Conservation (phyloP, 2,888 invertebrate species). For the Lasioglossum pauxillum region DNA sequence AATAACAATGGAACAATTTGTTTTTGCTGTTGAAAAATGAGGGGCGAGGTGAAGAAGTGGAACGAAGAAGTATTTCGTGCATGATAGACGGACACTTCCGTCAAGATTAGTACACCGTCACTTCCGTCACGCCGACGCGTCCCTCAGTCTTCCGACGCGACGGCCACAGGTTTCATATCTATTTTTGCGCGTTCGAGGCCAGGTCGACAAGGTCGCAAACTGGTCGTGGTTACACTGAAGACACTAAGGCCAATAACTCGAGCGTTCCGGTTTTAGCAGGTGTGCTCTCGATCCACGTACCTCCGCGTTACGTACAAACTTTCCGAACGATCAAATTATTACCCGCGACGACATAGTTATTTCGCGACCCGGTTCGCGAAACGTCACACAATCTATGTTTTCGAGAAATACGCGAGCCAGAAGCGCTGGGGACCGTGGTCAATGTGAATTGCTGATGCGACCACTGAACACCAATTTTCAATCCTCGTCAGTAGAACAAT, state of each 20-base stretch:
- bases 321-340: not conserved
- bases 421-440: not conserved
- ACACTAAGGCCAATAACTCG: conserved; percentile 62
- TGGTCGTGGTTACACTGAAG: conserved; percentile 15
- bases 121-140: conserved; percentile 20
- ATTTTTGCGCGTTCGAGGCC: conserved; percentile 56
- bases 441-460: too few relatives aligned
- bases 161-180: conserved; percentile 42
- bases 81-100: not conserved
- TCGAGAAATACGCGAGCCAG: not conserved
- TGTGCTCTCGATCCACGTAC: conserved; percentile 35
- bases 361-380: conserved; percentile 17
- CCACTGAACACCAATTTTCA: not conserved
- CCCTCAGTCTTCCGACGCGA: conserved; percentile 17
- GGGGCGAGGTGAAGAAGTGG: too few relatives aligned
- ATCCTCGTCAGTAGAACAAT: not conserved
- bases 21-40: too few relatives aligned
- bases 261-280: conserved; percentile 59
- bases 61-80: not conserved
- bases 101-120: not conserved
- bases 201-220: conserved; percentile 60
- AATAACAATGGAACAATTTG: not conserved
- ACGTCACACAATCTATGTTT: not conserved
- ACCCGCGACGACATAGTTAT: conserved; percentile 17
- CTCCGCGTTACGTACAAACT: conserved; percentile 1